These are phyloP conservation scores for Anarhynchus alexandrinus DNA, from an alignment of 2,113 vertebrate genomes.

Conservation along the genomic window DNA sequence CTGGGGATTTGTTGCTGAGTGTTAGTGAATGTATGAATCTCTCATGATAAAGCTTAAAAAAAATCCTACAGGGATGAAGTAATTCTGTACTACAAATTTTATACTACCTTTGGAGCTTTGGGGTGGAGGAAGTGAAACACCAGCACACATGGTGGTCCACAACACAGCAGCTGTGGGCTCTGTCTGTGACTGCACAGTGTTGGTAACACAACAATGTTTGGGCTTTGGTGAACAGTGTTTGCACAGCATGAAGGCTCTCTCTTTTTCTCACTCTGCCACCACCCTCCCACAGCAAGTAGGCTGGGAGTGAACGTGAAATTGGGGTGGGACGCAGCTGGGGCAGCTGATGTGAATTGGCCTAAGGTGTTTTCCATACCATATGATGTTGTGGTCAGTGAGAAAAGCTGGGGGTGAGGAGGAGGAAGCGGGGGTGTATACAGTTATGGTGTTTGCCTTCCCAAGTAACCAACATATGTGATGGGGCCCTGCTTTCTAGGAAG, in stretches of 20 bases:
- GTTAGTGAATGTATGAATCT: neutral
- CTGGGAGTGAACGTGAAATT: neutral
- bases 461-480: neutral
- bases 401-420: neutral
- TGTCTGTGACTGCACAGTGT: neutral
- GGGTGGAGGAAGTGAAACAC: neutral
- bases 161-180: rapidly evolving
- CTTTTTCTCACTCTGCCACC: neutral
- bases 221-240: neutral
- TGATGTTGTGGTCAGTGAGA: neutral
- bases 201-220: rapidly evolving
- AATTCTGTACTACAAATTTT: neutral
- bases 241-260: neutral
- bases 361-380: neutral
- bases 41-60: neutral
- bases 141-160: no score
- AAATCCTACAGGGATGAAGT: neutral
- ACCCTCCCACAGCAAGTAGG: neutral
- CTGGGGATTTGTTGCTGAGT: neutral
- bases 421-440: rapidly evolving
- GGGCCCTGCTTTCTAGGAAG: neutral
- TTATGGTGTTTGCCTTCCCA: neutral
- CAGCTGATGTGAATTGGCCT: neutral
- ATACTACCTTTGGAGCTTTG: neutral
- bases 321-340: neutral